phyloP scores from a whole-genome alignment of 2,888 invertebrate genomes.

The Rotaria magnacalcarata region DNA sequence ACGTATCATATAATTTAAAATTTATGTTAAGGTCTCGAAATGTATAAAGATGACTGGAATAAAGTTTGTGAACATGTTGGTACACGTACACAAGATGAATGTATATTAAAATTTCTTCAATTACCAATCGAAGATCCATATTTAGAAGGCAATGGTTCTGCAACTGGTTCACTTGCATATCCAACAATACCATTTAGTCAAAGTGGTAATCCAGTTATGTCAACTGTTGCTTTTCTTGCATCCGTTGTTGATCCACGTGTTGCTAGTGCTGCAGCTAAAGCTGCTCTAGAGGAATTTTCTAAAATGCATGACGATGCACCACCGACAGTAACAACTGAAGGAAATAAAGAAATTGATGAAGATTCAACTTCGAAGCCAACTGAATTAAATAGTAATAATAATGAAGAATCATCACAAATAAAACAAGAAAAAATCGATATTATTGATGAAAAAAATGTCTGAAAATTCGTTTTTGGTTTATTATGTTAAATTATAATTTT shows the following conservation, averaged over 20 bases:
- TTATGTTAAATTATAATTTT: too few relatives aligned
- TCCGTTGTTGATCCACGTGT: slow-evolving; percentile 97
- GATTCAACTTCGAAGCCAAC: not conserved
- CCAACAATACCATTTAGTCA: slow-evolving; percentile 97
- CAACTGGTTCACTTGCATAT: slow-evolving; percentile 79
- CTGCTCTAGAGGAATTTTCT: slow-evolving; percentile 91
- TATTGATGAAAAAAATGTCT: not conserved
- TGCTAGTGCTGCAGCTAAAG: slow-evolving; percentile 90
- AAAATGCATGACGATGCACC: slow-evolving; percentile 95
- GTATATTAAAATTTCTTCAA: slow-evolving; percentile 91
- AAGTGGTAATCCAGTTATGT: slow-evolving; percentile 97
- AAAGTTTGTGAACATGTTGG: slow-evolving; percentile 90
- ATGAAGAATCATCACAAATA: slow-evolving; percentile 48
- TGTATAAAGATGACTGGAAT: slow-evolving; percentile 99
- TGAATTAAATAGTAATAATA: not conserved
- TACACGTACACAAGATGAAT: slow-evolving; percentile 95
- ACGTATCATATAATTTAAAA: not conserved
- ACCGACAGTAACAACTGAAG: slow-evolving; percentile 61
- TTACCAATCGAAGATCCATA: slow-evolving; percentile 98
- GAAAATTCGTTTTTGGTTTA: not conserved
- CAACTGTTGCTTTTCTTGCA: slow-evolving; percentile 95
- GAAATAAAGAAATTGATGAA: slow-evolving; percentile 64
- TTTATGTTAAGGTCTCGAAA: slow-evolving; percentile 70
- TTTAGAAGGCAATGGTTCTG: slow-evolving; percentile 64
- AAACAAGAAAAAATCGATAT: slow-evolving; percentile 50